Evolutionary conservation across 1,140 invertebrate species (phyloP).

Genomic region (Sinella curviseta): DNA sequence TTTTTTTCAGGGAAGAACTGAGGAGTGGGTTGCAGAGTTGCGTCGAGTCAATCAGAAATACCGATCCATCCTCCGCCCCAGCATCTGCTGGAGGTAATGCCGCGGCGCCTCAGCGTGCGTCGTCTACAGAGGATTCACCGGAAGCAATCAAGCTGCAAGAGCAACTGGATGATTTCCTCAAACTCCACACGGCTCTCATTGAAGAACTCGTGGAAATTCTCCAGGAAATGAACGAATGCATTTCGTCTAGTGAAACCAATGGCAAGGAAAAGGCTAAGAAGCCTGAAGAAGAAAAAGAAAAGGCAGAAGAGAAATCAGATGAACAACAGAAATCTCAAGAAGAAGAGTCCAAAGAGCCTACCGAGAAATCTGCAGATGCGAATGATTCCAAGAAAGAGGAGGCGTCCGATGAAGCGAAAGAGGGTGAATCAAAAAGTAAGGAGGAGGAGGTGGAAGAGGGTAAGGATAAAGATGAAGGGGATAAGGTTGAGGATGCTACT

Average conservation of each 20-base stretch:
- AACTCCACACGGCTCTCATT: conserved; percentile 32
- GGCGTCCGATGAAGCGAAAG: neutral
- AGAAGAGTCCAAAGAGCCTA: neutral
- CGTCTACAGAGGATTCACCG: conserved; percentile 19
- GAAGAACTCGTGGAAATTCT: conserved; percentile 21
- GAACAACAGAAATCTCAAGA: neutral
- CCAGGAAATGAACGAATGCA: conserved; percentile 26
- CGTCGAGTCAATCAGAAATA: conserved; percentile 25
- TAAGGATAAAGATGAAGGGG: conserved; percentile 13
- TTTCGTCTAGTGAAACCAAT: neutral
- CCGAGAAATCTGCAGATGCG: conserved; percentile 22
- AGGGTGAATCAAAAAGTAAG: neutral
- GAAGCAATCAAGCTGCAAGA: neutral
- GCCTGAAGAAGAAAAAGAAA: conserved; percentile 4
- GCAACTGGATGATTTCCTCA: conserved; percentile 34
- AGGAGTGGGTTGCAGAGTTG: conserved; percentile 48
- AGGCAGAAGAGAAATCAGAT: neutral
- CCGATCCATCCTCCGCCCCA: conserved; percentile 5
- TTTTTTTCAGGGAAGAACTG: conserved; percentile 57
- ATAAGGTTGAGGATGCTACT: neutral
- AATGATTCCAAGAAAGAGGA: conserved; percentile 21
- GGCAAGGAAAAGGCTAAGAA: conserved; percentile 20
- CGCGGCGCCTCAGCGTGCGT: neutral
- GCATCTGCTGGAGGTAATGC: neutral
- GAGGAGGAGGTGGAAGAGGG: conserved; percentile 17